phyloP scores from a whole-genome alignment of 2,113 vertebrate species.

The Willisornis vidua region DNA sequence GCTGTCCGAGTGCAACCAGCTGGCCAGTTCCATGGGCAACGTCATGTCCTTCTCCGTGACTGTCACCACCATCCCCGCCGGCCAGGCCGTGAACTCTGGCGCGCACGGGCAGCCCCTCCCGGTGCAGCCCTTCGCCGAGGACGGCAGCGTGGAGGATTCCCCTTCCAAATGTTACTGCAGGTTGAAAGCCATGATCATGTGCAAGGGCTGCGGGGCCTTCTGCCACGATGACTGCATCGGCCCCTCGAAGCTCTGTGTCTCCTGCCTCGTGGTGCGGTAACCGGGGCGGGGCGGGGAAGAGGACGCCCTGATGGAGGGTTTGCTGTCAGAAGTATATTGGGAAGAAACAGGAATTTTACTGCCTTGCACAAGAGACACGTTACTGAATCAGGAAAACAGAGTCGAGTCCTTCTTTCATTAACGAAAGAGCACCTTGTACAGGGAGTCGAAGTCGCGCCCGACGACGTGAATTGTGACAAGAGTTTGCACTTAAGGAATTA shows the following conservation, averaged over 20 bases:
- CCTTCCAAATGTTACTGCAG: conserved; percentile 96
- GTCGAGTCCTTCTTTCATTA: conserved; percentile 64
- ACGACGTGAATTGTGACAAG: conserved; percentile 83
- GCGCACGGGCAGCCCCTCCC: conserved; percentile 79
- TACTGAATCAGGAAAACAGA: conserved; percentile 72
- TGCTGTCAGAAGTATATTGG: conserved; percentile 2
- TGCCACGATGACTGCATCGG: conserved; percentile 98
- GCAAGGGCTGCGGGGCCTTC: conserved; percentile 96
- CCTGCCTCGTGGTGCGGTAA: conserved; percentile 95
- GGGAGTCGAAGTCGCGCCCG: conserved; percentile 69
- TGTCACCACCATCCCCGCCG: conserved; percentile 91
- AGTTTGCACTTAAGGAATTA: conserved; percentile 89
- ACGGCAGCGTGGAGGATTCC: conserved; percentile 80
- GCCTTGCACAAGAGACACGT: conserved; percentile 69
- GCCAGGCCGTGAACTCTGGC: conserved; percentile 72
- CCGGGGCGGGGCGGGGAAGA: neutral
- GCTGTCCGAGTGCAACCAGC: conserved; percentile 65
- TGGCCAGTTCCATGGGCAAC: conserved; percentile 78
- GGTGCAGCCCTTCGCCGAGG: conserved; percentile 85
- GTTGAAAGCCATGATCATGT: conserved; percentile 99
- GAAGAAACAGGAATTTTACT: conserved; percentile 58
- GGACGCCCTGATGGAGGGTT: neutral
- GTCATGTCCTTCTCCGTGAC: conserved; percentile 99
- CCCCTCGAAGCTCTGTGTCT: conserved; percentile 96
- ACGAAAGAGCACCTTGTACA: conserved; percentile 81